Conservation (phyloP, 2,113 vertebrate species). For the Cyprinus carpio region DNA sequence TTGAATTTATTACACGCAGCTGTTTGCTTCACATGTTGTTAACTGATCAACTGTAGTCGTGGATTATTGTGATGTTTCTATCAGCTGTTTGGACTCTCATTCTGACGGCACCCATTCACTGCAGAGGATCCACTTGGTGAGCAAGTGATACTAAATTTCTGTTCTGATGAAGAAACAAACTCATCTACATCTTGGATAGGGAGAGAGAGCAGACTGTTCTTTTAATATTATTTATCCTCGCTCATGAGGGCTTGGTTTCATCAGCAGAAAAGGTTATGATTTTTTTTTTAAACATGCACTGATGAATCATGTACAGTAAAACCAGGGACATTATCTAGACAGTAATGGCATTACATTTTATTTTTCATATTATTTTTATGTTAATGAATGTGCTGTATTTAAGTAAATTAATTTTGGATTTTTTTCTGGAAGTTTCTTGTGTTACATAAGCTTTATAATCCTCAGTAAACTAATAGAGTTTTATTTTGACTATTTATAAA, state of each 20-base stretch:
- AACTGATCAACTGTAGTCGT: background rate
- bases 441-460: background rate
- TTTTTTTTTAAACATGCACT: background rate
- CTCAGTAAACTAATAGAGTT: conserved; percentile 4
- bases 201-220: background rate
- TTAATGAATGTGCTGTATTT: conserved; percentile 6
- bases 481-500: conserved; percentile 37
- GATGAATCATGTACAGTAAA: background rate
- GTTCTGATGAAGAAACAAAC: background rate
- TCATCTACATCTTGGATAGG: no score
- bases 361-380: background rate
- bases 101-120: background rate
- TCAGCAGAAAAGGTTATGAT: background rate
- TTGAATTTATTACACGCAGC: background rate
- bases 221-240: background rate
- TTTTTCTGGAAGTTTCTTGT: background rate
- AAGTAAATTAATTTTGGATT: background rate
- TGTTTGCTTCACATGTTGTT: background rate
- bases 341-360: background rate
- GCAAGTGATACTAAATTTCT: background rate
- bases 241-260: background rate
- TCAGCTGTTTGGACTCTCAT: background rate
- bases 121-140: background rate
- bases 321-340: background rate
- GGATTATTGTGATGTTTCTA: background rate